Base-by-base conservation (phyloP, 2,113 vertebrate genomes). In the Passer montanus region DNA sequence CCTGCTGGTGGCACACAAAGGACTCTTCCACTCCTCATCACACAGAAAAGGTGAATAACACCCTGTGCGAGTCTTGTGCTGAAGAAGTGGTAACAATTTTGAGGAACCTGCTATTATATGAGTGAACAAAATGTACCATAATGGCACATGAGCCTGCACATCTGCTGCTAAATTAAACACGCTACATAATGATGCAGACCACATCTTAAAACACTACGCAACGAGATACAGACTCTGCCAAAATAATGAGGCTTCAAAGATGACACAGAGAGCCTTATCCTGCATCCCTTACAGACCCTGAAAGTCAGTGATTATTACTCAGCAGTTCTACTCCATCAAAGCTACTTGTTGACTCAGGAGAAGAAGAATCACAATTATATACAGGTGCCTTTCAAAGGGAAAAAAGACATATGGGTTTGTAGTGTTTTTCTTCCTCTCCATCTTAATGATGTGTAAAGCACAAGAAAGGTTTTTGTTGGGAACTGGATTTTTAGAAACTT, bases 141-240 rank as follows among this genome's bases (percentile, higher is more conserved):
- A 94, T 16, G 31, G 92, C 93, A n/a, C 84, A 80, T 77, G 91
- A 96, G 87, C 70, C 92, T 63, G 90, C 94, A 96, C 94, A 94
- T 95, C 94, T 97, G 93, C 62, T 97, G 94, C 92, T 88, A 83
- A 95, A 97, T 96, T 90, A 91, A 95, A 94, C 66, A n/a, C 1
- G 17, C 63, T 28, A 35, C 56, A 55, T 64, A 93, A 85, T 6
- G 94, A 85, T 75, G 77, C 64, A 75, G 82, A 87, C 91, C 80
- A 95, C 95, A 94, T 93, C 92, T 92, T 91, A 84, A 94, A 94
- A 22, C 89, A 43, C 68, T 62, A 6, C 53, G 76, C 88, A 94
- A 85, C 6, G 2, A 84, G 91, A 89, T 60, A 73, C 35, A 87
- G 75, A 35, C 53, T 67, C 63, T 58, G 86, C 52, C 93, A 63